Evolutionary conservation across 1,140 invertebrate genomes (phyloP), one percentile per base, ranked within the genome.

Genomic region (Pygmarrhopalites habei): DNA sequence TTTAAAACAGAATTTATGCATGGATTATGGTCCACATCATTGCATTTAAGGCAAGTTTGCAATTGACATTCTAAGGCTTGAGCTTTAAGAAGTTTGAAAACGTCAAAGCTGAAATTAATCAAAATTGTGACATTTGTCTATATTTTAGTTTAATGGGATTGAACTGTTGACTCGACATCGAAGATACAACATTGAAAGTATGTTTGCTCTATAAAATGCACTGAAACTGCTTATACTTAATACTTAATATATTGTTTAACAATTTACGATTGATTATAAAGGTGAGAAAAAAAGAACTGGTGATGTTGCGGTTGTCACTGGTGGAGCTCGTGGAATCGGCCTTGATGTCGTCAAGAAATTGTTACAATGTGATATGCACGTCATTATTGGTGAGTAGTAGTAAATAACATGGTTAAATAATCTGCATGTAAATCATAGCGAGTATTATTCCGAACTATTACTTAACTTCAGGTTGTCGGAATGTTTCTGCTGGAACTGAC

Each of bases 271-370:
- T n/a, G 7, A 56, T 35, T 72, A 76, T 77, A 39, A 69, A 85
- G 84, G 81, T 67, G 74, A 84, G 58, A 76, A 78, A 19, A 74
- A 76, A 41, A 79, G 81, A 75, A 75, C 75, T 28, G 85, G 82
- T 43, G 82, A 83, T 77, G 79, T 90, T 47, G 91, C 88, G 44
- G 83, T 95, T 64, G 84, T 95, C 44, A 95, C 92, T 10, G 92
- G 92, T 60, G 92, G 91, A 14, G 84, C 86, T 28, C 78, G 87
- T 69, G 92, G 92, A 19, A 93, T 96, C 72, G 92, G 91, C 17
- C 78, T 81, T n/a, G 81, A 86, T 75, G 82, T 92, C 17, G 85
- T 90, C 14, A 85, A 85, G 74, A 85, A 86, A 75, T 77, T 95
- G 21, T 74, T 92, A 25, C 78, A 87, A 72, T 85, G 85, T 74